phyloP scores from a whole-genome alignment of 1,140 invertebrate species.

The Bombus waltoni region DNA sequence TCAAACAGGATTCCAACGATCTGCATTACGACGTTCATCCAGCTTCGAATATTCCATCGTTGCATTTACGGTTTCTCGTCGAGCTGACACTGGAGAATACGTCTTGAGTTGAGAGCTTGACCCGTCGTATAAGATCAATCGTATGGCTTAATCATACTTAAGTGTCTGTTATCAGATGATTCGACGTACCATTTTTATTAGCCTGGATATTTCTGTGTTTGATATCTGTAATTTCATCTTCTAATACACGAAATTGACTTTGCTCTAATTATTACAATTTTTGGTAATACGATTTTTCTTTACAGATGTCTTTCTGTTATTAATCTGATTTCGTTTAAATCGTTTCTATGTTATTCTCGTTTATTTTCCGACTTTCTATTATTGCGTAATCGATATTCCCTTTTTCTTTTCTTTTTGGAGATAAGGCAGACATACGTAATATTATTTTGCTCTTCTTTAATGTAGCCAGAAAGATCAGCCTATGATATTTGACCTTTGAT shows the following conservation, averaged over 20 bases:
- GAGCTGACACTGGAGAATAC: background rate
- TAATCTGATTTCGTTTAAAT: background rate
- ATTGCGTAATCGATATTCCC: background rate
- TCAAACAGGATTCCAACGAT: constrained; percentile 30
- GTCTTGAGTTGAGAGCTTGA: background rate
- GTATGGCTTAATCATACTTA: background rate
- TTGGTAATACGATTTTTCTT: background rate
- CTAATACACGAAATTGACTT: background rate
- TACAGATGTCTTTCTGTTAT: background rate
- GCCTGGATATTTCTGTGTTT: background rate
- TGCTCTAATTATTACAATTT: background rate
- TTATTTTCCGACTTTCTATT: background rate
- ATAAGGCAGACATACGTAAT: no score
- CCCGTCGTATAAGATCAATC: background rate
- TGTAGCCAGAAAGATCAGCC: no score
- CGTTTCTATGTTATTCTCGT: background rate
- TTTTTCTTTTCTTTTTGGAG: no score
- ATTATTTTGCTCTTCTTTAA: no score
- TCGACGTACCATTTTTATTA: background rate
- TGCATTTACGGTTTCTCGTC: constrained; percentile 20
- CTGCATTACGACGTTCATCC: constrained; percentile 27
- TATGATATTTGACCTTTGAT: no score
- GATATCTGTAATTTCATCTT: background rate
- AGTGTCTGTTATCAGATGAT: background rate
- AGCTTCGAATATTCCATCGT: constrained; percentile 5